Conservation (phyloP, 2,888 invertebrate genomes). For the Chrysotoxum bicinctum region DNA sequence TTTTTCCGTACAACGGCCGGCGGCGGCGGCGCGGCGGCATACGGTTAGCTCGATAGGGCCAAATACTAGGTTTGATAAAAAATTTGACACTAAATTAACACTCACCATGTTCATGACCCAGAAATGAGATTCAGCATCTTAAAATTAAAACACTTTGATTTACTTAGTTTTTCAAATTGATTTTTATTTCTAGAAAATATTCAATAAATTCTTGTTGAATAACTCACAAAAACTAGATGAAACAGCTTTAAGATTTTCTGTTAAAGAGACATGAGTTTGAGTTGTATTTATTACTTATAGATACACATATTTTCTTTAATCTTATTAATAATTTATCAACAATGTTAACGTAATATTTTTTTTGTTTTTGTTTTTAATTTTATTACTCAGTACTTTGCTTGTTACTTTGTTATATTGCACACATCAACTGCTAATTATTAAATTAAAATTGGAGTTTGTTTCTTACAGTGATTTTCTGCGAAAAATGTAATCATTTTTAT, state of each 20-base stretch:
- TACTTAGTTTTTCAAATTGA: slow-evolving; percentile 33
- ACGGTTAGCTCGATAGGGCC: no score
- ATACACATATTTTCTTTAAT: not conserved
- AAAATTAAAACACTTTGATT: not conserved
- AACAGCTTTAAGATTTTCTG: not conserved
- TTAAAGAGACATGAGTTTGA: slow-evolving; percentile 22
- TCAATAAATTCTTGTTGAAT: slow-evolving; percentile 23
- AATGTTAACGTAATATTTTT: slow-evolving; percentile 48
- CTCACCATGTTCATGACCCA: no score
- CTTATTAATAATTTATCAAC: slow-evolving; percentile 9
- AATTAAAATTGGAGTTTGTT: slow-evolving; percentile 70
- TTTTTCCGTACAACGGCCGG: no score
- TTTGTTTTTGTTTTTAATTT: slow-evolving; percentile 5
- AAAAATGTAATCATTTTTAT: slow-evolving; percentile 30
- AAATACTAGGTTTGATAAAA: no score
- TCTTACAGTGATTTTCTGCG: slow-evolving; percentile 69
- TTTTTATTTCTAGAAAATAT: slow-evolving; percentile 55
- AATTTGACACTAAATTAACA: no score
- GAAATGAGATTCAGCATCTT: not conserved
- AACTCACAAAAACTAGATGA: slow-evolving; percentile 25
- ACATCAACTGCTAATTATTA: slow-evolving; percentile 48
- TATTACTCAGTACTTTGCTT: slow-evolving; percentile 59
- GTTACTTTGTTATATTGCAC: slow-evolving; percentile 62
- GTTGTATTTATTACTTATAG: slow-evolving; percentile 21
- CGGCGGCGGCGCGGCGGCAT: no score